These are phyloP conservation scores for Leucophenga varia DNA, from an alignment of 1,140 invertebrate genomes.

Conservation along the genomic window DNA sequence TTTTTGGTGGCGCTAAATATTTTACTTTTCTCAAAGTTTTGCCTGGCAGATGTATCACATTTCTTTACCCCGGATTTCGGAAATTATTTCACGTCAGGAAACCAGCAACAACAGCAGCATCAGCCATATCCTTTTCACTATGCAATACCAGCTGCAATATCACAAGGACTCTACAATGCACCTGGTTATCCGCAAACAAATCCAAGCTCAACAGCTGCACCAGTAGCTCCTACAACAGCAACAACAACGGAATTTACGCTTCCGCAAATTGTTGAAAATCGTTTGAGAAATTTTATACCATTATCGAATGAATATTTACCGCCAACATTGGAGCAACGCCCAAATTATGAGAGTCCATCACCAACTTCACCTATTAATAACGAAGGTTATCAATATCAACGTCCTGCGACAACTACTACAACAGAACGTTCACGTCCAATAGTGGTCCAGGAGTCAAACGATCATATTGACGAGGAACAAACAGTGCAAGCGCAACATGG, in stretches of 20 bases:
- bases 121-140: background rate
- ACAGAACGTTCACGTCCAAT: constrained; percentile 28
- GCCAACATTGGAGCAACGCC: constrained; percentile 30
- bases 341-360: constrained; percentile 39
- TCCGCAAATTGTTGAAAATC: constrained; percentile 47
- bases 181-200: background rate
- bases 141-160: constrained; percentile 11
- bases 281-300: constrained; percentile 40
- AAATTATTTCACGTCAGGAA: constrained; percentile 21
- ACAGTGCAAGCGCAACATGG: constrained; percentile 15
- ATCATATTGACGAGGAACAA: constrained; percentile 19
- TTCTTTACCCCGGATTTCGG: constrained; percentile 26
- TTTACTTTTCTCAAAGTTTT: no score
- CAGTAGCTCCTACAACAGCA: constrained; percentile 20
- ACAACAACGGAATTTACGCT: constrained; percentile 37
- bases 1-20: no score
- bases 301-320: constrained; percentile 38
- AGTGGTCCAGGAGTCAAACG: constrained; percentile 32
- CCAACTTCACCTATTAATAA: no score
- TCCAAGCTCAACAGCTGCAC: constrained; percentile 13
- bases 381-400: constrained; percentile 12
- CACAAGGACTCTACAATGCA: constrained; percentile 21
- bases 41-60: constrained; percentile 42
- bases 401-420: constrained; percentile 11
- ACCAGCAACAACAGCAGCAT: constrained; percentile 21